Base-by-base conservation (phyloP, 2,888 invertebrate genomes). In the Drosophila histrio region DNA sequence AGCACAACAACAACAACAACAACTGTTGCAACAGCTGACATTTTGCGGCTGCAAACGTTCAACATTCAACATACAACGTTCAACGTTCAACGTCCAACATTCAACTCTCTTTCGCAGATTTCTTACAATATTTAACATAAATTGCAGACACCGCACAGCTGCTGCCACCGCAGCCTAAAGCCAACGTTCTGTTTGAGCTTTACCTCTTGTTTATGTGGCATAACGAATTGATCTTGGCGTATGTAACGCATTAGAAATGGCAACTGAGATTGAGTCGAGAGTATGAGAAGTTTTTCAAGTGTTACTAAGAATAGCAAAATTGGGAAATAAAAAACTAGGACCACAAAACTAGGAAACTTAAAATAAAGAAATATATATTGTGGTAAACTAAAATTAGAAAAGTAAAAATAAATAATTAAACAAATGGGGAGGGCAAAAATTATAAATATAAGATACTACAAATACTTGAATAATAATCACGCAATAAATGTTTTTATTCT, bases 111-210 rank as follows among this genome's bases (percentile, higher is more conserved):
- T 71, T 71, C 22, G 79, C 75, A 74, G 75, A 81, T 82, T 79
- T 82, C 69, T 62, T 83, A 65, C 66, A 68, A 77, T 79, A 83
- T 79, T 79, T 70, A 84, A 78, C 85, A 83, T 87, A 87, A 84
- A 87, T 80, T 77, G 79, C 61, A 54, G 63, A 57, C 68, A 57
- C 50, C 26, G 60, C 64, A 70, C 86, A 86, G 79, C 79, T 75
- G 81, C 80, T 59, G 39, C 39, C 49, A 11, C n/a, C 32, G 63
- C 36, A 26, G 56, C 50, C 17, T 24, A 24, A 30, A 22, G 39
- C 54, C 57, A 53, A 52, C 36, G 54, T 58, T 71, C 52, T 44
- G 34, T 11, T 19, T 8, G 22, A 36, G 41, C 59, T 44, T 39
- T 30, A 26, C n/a, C 21, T 47, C 46, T 46, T 28, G 21, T 43